Percentiles rank a stretch among this genome's conserved stretches.
Evolutionary conservation across 1,140 invertebrate genomes (phyloP).

Genomic region (Olivierus martensii): DNA sequence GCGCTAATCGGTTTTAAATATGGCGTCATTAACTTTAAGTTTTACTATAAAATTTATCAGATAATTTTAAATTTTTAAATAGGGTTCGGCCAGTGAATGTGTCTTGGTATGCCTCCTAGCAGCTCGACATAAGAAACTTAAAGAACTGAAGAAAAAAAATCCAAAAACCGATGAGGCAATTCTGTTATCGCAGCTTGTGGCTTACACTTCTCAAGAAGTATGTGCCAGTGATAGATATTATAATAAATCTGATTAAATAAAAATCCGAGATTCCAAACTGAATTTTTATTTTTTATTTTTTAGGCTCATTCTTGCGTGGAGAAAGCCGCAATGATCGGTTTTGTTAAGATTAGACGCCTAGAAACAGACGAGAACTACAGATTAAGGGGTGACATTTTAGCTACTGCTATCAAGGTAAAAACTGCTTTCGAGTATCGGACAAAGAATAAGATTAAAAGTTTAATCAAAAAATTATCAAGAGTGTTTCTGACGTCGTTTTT

Average conservation of each 20-base stretch:
- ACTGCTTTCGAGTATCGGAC: not conserved
- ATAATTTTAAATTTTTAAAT: not conserved
- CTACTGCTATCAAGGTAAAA: constrained; percentile 55
- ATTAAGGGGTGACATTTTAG: constrained; percentile 63
- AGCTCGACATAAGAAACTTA: constrained; percentile 37
- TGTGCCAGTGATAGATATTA: no score
- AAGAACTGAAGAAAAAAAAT: not conserved
- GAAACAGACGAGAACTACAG: constrained; percentile 61
- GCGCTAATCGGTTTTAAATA: no score
- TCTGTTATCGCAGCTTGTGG: not conserved
- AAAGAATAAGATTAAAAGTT: no score
- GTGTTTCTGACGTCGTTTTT: not conserved
- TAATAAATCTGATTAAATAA: no score
- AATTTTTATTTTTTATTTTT: constrained; percentile 26
- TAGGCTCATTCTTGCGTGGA: constrained; percentile 93
- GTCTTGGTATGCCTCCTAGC: constrained; percentile 86
- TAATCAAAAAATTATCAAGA: no score
- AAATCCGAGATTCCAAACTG: no score
- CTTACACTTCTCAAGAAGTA: not conserved
- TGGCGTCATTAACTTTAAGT: no score
- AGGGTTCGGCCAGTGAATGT: constrained; percentile 95
- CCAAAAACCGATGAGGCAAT: not conserved
- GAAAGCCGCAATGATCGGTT: constrained; percentile 74
- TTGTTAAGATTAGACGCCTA: constrained; percentile 65
- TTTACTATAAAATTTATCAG: no score